phyloP scores from a whole-genome alignment of 2,888 invertebrate species.

The Cataglyphis rosenhaueri region DNA sequence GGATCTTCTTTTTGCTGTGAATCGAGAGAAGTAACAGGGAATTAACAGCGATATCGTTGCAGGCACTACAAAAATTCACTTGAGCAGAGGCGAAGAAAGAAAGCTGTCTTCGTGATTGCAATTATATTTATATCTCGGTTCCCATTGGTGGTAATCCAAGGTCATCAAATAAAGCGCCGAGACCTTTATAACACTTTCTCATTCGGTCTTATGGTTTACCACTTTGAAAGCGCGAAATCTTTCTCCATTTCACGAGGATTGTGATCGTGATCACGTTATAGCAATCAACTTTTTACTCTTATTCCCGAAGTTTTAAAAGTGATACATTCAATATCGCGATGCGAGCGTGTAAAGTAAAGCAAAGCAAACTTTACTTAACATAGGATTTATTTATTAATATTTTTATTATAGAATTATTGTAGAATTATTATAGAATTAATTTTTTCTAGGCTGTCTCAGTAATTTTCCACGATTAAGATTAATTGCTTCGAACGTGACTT shows the following conservation, averaged over 20 bases:
- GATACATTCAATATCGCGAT: neutral
- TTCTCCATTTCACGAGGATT: constrained; percentile 12
- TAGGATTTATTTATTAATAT: neutral
- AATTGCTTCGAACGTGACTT: constrained; percentile 2
- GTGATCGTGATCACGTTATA: constrained; percentile 29
- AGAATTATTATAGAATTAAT: constrained; percentile 5
- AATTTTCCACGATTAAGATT: constrained; percentile 8
- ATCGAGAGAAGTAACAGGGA: neutral
- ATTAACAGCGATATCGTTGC: constrained; percentile 26
- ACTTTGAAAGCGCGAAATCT: constrained; percentile 20
- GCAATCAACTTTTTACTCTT: constrained; percentile 6
- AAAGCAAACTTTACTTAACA: neutral
- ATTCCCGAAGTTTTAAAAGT: neutral
- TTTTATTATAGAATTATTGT: neutral
- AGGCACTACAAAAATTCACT: neutral
- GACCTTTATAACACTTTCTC: constrained; percentile 39
- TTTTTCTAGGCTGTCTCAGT: neutral
- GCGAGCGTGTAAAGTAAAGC: neutral
- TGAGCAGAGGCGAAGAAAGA: constrained; percentile 14
- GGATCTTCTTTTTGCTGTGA: neutral
- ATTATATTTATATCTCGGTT: constrained; percentile 18
- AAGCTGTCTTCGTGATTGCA: constrained; percentile 23
- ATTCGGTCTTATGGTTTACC: constrained; percentile 4
- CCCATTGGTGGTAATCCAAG: constrained; percentile 19
- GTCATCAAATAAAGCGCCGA: constrained; percentile 31